Conservation (phyloP, 1,140 invertebrate genomes). For the Pemphigus obesinymphae region DNA sequence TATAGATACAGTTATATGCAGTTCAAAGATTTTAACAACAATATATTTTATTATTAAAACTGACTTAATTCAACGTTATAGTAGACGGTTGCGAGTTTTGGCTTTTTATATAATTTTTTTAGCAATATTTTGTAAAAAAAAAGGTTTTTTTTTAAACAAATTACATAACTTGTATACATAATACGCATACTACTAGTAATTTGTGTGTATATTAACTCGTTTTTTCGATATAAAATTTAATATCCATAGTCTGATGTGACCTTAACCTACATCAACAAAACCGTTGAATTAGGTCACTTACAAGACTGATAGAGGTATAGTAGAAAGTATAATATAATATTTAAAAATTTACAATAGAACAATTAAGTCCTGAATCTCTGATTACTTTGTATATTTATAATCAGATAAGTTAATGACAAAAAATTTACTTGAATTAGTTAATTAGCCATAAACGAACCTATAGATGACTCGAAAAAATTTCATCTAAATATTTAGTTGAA, state of each 20-base stretch:
- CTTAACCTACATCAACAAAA: slow-evolving; percentile 27
- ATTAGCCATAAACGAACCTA: too few relatives aligned
- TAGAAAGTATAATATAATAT: slow-evolving; percentile 27
- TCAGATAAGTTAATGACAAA: too few relatives aligned
- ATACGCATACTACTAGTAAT: neutral
- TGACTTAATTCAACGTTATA: neutral
- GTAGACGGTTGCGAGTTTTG: too few relatives aligned
- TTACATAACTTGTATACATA: neutral
- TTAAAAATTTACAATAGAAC: slow-evolving; percentile 25
- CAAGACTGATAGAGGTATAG: slow-evolving; percentile 12
- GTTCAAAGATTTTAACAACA: too few relatives aligned
- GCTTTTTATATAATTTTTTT: too few relatives aligned
- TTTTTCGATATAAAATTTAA: slow-evolving; percentile 17
- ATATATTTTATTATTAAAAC: neutral
- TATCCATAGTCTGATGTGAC: slow-evolving; percentile 3
- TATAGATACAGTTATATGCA: too few relatives aligned
- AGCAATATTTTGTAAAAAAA: neutral
- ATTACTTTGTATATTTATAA: too few relatives aligned
- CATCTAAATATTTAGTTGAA: too few relatives aligned
- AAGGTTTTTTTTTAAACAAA: neutral
- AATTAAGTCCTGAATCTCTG: neutral
- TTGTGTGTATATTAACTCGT: neutral
- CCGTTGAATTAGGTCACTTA: slow-evolving; percentile 36
- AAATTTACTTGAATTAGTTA: too few relatives aligned
- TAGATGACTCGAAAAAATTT: too few relatives aligned